Evolutionary conservation across 2,113 vertebrate species (phyloP), one percentile per base, ranked within the genome.

Genomic region (Misgurnus mizolepis): DNA sequence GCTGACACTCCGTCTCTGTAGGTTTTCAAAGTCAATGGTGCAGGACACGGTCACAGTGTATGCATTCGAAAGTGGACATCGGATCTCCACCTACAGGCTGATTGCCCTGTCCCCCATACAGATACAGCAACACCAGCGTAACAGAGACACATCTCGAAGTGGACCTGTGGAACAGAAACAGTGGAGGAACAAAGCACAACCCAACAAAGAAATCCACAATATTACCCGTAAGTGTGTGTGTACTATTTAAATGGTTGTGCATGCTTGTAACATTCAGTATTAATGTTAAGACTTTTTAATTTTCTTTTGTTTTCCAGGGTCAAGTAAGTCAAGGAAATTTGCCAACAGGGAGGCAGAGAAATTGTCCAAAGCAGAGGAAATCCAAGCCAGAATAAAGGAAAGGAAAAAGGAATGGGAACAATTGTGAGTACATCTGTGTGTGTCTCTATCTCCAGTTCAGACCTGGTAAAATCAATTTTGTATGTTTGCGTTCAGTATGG

Each of bases 331-430:
- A 1, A 18, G 85, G 0, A 90, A 53, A 68, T 91, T 94, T 55
- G 91, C 89, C 61, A 86, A 87, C 81, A 93, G 89, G 17, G 93
- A 91, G 87, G 85, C 83, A 0, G 93, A 95, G 89, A 92, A 92
- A 86, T 91, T 96, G 4, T 89, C 22, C 73, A 97, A 94, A 84
- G 89, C 88, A n/a, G 93, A 96, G 40, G 87, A 85, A 69, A 90
- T 92, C 43, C 92, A 91, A 79, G 80, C 87, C 27, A 95, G 92
- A 87, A 95, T 96, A 49, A 85, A 90, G 69, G 93, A 94, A 81
- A 93, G 95, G 64, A 96, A 90, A 84, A 90, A 88, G 79, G 95
- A 99, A 67, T 99, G 97, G 97, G 90, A 92, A 0, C 89, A 95
- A 76, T 43, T 99, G 97, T 98, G 89, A 97, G 97, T 71, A 49